Evolutionary conservation across 37 sponge, comb jelly and placozoan genomes (phyloP).

Genomic region (Bolinopsis microptera): DNA sequence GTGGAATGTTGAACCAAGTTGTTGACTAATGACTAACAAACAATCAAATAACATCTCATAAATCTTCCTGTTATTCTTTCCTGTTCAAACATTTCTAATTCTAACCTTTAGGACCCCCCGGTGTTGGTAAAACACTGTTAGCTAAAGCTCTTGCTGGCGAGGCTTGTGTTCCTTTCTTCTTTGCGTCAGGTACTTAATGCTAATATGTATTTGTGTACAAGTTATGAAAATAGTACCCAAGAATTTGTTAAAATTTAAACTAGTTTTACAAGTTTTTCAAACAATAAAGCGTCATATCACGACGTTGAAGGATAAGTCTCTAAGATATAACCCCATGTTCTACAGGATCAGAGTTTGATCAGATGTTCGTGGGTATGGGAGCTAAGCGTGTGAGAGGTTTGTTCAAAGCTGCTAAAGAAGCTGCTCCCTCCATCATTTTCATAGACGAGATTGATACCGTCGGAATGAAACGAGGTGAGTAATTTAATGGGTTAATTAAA

Average conservation of each 20-base stretch:
- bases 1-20: no score
- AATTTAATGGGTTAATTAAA: not conserved
- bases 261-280: not conserved
- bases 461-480: conserved; percentile 6
- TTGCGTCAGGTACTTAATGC: conserved; percentile 15
- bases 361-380: conserved; percentile 56
- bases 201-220: not conserved
- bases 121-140: conserved; percentile 45
- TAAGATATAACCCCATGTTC: no score
- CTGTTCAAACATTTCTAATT: no score
- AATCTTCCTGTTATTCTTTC: no score
- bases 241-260: no score
- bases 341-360: conserved; percentile 60
- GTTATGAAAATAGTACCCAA: not conserved
- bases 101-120: conserved; percentile 46
- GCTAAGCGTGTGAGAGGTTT: conserved; percentile 6
- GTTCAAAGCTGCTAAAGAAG: conserved; percentile 22
- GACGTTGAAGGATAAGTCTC: no score
- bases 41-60: no score
- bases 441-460: conserved; percentile 56
- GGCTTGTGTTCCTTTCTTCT: conserved; percentile 53
- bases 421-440: conserved; percentile 42
- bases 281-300: not conserved
- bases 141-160: conserved; percentile 64
- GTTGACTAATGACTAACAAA: no score